phyloP scores from a whole-genome alignment of 2,888 invertebrate species.

The Chydorus sphaericus region DNA sequence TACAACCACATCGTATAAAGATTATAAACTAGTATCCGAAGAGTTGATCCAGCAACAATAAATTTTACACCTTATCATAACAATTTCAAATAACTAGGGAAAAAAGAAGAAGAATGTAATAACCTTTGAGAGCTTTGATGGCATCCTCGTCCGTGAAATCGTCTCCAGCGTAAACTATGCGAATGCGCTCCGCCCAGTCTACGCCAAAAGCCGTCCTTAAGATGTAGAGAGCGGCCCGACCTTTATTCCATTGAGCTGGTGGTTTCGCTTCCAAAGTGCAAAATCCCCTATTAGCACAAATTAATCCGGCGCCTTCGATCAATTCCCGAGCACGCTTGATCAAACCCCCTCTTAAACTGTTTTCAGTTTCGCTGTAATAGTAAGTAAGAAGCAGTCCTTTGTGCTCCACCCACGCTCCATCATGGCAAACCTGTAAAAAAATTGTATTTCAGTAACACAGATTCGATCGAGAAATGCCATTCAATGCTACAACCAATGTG shows the following conservation, averaged over 20 bases:
- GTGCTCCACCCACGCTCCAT: slow-evolving; percentile 85
- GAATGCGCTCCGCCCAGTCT: slow-evolving; percentile 69
- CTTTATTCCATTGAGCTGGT: slow-evolving; percentile 83
- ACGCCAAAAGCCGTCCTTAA: slow-evolving; percentile 76
- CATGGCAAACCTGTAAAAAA: too few species aligned
- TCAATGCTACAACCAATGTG: too few species aligned
- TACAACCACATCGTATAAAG: too few species aligned
- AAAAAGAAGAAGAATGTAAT: too few species aligned
- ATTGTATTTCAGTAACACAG: too few species aligned
- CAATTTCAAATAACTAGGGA: too few species aligned
- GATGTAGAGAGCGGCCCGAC: slow-evolving; percentile 77
- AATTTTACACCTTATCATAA: too few species aligned
- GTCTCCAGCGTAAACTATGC: slow-evolving; percentile 79
- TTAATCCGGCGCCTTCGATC: slow-evolving; percentile 53
- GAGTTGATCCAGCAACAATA: too few species aligned
- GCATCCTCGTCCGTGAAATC: slow-evolving; percentile 82
- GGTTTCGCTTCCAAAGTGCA: slow-evolving; percentile 83
- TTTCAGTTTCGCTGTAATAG: slow-evolving; percentile 71
- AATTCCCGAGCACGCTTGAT: slow-evolving; percentile 54
- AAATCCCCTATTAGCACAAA: slow-evolving; percentile 54
- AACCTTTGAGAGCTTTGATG: slow-evolving; percentile 39
- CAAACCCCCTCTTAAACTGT: slow-evolving; percentile 47
- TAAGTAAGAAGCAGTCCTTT: slow-evolving; percentile 74
- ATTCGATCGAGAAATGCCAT: too few species aligned
- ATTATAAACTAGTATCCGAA: too few species aligned